Percentiles rank a stretch among this genome's conserved stretches.
Conservation (phyloP, 1,140 invertebrate species). For the Leptinotarsa texana region DNA sequence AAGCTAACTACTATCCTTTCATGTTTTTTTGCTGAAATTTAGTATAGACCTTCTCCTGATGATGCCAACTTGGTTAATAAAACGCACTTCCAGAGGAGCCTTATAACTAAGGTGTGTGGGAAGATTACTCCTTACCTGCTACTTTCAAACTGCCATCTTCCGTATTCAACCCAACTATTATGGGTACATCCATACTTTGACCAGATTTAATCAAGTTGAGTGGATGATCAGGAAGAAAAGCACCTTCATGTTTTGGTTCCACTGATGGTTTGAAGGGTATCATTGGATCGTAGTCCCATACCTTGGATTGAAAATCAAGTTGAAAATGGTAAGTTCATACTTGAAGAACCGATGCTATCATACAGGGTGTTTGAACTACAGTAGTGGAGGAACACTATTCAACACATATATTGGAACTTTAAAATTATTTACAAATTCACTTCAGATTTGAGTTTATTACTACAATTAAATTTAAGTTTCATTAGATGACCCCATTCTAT, state of each 20-base stretch:
- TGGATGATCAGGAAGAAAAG: slow-evolving; percentile 67
- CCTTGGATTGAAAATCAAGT: slow-evolving; percentile 51
- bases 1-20: not conserved
- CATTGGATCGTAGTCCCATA: slow-evolving; percentile 72
- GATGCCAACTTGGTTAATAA: too few species aligned
- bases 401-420: too few species aligned
- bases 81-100: too few species aligned
- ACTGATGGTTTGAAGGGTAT: slow-evolving; percentile 74
- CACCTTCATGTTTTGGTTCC: slow-evolving; percentile 67
- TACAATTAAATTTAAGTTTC: too few species aligned
- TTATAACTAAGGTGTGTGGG: not conserved
- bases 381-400: too few species aligned
- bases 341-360: too few species aligned
- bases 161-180: slow-evolving; percentile 69
- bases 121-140: slow-evolving; percentile 56
- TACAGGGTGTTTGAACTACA: too few species aligned
- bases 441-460: too few species aligned
- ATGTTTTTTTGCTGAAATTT: not conserved
- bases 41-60: too few species aligned
- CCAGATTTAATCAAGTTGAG: slow-evolving; percentile 57
- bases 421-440: too few species aligned
- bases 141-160: slow-evolving; percentile 70
- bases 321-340: too few species aligned
- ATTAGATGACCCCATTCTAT: too few species aligned
- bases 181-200: slow-evolving; percentile 62